These are phyloP conservation scores for Ivindomyrus marchei DNA, from an alignment of 2,113 vertebrate species.

Conservation along the genomic window DNA sequence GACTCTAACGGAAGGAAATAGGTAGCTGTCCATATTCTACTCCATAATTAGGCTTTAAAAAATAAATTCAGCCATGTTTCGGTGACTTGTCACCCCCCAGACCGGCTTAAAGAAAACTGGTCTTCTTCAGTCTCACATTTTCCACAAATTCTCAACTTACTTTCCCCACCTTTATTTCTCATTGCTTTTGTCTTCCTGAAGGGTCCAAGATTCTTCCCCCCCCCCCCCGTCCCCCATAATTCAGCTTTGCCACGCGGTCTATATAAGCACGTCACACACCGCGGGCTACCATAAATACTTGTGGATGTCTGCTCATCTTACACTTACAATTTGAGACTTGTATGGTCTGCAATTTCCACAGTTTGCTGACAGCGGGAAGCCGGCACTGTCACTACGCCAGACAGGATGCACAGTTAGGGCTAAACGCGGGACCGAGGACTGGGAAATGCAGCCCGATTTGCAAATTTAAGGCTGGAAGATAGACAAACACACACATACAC, in stretches of 20 bases:
- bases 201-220: not conserved
- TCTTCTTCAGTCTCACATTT: not conserved
- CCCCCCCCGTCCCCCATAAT: not conserved
- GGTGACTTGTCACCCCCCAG: not conserved
- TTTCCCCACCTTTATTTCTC: not conserved
- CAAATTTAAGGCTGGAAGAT: not conserved
- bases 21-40: not conserved
- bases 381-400: not conserved
- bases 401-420: not conserved
- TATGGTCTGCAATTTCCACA: not conserved
- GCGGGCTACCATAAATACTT: not conserved
- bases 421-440: not conserved
- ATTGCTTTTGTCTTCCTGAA: not conserved
- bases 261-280: not conserved
- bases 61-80: not conserved
- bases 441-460: not conserved
- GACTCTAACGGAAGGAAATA: not conserved
- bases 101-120: not conserved
- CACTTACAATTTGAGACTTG: not conserved
- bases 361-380: not conserved
- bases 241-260: not conserved
- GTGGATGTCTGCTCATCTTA: not conserved
- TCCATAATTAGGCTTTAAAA: conserved; percentile 5
- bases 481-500: not conserved
- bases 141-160: not conserved